Conservation (phyloP, 2,888 invertebrate genomes). For the Papilio elwesi region DNA sequence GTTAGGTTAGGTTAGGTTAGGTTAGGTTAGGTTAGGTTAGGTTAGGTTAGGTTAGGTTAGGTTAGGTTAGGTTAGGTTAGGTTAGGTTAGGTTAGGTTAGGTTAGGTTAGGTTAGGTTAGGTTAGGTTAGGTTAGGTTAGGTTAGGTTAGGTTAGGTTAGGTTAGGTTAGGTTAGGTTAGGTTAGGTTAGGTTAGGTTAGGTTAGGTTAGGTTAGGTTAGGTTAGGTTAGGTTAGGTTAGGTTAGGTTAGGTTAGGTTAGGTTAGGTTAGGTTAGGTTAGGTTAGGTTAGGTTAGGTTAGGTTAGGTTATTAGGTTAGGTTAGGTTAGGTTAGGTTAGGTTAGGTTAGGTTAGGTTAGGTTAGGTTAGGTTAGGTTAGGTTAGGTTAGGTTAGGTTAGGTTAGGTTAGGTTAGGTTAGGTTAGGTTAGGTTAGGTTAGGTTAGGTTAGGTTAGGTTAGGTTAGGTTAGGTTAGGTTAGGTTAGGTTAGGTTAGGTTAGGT, state of each 20-base stretch:
- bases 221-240: constrained; percentile 17
- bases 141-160: constrained; percentile 41
- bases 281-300: constrained; percentile 40
- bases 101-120: constrained; percentile 34
- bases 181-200: constrained; percentile 44
- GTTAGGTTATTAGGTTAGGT: constrained; percentile 40
- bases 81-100: constrained; percentile 29
- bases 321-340: constrained; percentile 39
- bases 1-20: too few relatives aligned
- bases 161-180: constrained; percentile 42
- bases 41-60: constrained; percentile 44
- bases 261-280: constrained; percentile 39
- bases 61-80: constrained; percentile 43
- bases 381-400: constrained; percentile 38
- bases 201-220: constrained; percentile 38
- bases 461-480: constrained; percentile 33
- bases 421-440: constrained; percentile 38
- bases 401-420: constrained; percentile 39
- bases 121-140: constrained; percentile 44
- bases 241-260: constrained; percentile 38
- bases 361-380: constrained; percentile 38
- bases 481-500: constrained; percentile 38
- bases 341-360: constrained; percentile 39
- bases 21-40: constrained; percentile 44
- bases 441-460: constrained; percentile 41